Evolutionary conservation across 2,888 invertebrate species (phyloP), one percentile per base, ranked within the genome.

Genomic region (Octonoba sinensis): DNA sequence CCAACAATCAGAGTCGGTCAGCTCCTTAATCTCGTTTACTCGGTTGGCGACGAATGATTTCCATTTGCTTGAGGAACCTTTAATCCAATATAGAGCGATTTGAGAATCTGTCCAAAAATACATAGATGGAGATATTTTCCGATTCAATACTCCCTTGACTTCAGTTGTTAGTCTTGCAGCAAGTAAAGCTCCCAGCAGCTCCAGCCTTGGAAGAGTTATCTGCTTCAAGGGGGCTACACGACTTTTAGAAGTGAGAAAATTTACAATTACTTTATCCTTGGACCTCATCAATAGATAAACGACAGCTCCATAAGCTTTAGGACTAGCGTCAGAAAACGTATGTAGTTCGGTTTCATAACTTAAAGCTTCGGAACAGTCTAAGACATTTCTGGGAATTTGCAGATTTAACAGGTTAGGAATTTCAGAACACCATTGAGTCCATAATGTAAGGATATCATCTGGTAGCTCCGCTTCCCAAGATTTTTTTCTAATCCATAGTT

Each of bases 1-100:
- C 70, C 70, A 70, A 18, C 47, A 44, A 13, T 47, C 27, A 15
- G 69, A 27, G 44, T 69, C 56, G 6, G 56, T 27, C 56, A 69
- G 18, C 6, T 8, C 57, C 12, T 18, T 15, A 36, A 69, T 69
- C 36, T 69, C 44, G 3, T 18, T 18, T 3, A 69, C 69, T 11
- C 44, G 56, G 51, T 62, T 60, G 16, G 27, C 24, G 4, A 62
- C 62, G 18, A 72, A 71, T 2, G 20, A 46, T 20, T 59, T 70
- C 57, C 59, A 70, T 16, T 24, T 56, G 11, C 46, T 59, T 8
- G 24, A 20, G 0, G 15, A 24, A 27, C 71, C 71, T 20, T 62
- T 60, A 3, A 72, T 60, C 62, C 49, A 72, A n/a, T n/a, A n/a
- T n/a, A n/a, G n/a, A n/a, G n/a, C n/a, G n/a, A n/a, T n/a, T n/a